phyloP scores from a whole-genome alignment of 2,888 invertebrate species.

The Mythimna albipuncta region DNA sequence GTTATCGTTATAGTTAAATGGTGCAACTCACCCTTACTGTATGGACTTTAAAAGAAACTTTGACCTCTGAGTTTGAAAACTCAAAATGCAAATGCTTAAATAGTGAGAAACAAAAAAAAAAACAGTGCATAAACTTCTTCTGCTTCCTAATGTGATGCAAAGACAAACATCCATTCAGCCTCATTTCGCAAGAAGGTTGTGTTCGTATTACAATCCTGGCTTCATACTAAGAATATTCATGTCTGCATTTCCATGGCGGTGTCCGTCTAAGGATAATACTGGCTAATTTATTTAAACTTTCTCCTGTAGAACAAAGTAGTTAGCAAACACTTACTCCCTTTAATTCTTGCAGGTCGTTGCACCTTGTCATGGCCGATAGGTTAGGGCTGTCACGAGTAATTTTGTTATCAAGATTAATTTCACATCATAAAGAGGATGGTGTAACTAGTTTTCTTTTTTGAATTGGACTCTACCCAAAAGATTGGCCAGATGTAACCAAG shows the following conservation, averaged over 20 bases:
- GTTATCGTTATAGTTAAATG: too few species aligned
- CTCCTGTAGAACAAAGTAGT: constrained; percentile 53
- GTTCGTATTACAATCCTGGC: constrained; percentile 3
- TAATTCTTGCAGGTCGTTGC: constrained; percentile 58
- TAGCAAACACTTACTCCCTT: constrained; percentile 58
- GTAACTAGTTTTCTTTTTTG: too few species aligned
- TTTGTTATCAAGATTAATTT: background rate
- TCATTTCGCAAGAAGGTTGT: constrained; percentile 40
- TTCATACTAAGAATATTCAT: constrained; percentile 42
- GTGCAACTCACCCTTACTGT: too few species aligned
- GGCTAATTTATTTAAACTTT: constrained; percentile 60
- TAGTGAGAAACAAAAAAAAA: too few species aligned
- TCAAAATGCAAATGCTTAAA: too few species aligned
- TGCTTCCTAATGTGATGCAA: constrained; percentile 19
- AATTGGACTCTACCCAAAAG: too few species aligned
- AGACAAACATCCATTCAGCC: constrained; percentile 34
- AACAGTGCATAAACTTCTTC: background rate
- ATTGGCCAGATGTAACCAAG: too few species aligned
- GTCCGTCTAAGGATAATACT: constrained; percentile 46
- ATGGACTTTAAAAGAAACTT: too few species aligned
- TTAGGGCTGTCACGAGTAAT: constrained; percentile 34
- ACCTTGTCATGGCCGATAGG: constrained; percentile 40
- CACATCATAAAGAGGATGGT: too few species aligned
- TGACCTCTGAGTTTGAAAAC: background rate
- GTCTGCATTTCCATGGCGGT: constrained; percentile 16